Evolutionary conservation across 2,888 invertebrate genomes (phyloP), one percentile per base, ranked within the genome.

Genomic region (Eupithecia centaureata): DNA sequence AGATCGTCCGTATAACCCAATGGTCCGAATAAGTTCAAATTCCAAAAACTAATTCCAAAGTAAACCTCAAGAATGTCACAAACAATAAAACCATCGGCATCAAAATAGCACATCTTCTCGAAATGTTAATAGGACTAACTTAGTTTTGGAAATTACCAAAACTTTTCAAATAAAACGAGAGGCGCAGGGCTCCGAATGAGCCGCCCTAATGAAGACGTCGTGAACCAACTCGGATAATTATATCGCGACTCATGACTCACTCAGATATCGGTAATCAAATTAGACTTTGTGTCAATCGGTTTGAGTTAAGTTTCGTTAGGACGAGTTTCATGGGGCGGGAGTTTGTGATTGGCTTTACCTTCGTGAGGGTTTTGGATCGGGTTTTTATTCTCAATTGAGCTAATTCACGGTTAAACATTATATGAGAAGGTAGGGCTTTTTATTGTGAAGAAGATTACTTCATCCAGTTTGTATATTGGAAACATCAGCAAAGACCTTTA

Each of bases 161-260:
- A 92, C 87, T 92, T 92, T 91, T 91, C 91, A 83, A 91, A 91
- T 92, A 89, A 91, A 91, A 89, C 86, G 85, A 74, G 82, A 79
- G 83, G 87, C 89, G 88, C 88, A 89, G 88, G 88, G 84, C 84
- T 79, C 79, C 63, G 54, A 52, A 27, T 63, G 65, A 62, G 65
- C 47, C 62, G 74, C 80, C 86, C 86, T 90, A 89, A 91, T 90
- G 90, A 91, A 91, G 89, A 91, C 47, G 57, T 33, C 60, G 33
- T 52, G 33, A 58, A 54, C 63, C 18, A 86, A 91, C 85, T 91
- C 86, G 74, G 71, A 80, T 90, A 88, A 90, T 91, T 89, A 89
- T 90, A 88, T 90, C 79, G 81, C 77, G 77, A 78, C 84, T 86
- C 86, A 88, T 88, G 82, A 54, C 61, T 42, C 52, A 80, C 81